A percentile compares a stretch with the other conserved stretches of the same genome.
Conservation (phyloP, 2,888 invertebrate genomes). For the Leptogaster cylindrica region DNA sequence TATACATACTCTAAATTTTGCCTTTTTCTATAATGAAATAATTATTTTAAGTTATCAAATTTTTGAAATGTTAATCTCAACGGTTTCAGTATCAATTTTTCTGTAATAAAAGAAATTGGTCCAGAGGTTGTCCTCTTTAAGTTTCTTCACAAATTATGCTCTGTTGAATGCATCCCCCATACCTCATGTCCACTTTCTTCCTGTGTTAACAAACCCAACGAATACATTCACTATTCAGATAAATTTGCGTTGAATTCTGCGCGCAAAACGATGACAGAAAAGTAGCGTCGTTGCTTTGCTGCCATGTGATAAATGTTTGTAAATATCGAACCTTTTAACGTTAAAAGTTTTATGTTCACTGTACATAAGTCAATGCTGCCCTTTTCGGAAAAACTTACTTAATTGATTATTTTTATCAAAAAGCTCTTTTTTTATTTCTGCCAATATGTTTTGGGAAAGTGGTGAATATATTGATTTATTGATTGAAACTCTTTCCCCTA, state of each 20-base stretch:
- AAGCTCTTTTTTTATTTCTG: not conserved
- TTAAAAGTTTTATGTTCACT: not conserved
- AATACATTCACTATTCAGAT: not conserved
- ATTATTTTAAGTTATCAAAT: too few species aligned
- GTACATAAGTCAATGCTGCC: too few species aligned
- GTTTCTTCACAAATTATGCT: constrained; percentile 32
- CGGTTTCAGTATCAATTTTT: too few species aligned
- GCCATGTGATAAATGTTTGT: constrained; percentile 26
- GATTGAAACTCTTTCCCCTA: constrained; percentile 43
- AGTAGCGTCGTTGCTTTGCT: constrained; percentile 1
- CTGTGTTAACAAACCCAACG: not conserved
- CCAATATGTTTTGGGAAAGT: not conserved
- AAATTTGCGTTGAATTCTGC: constrained; percentile 9
- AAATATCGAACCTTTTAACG: constrained; percentile 3
- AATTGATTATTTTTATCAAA: not conserved
- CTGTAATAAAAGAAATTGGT: constrained; percentile 25
- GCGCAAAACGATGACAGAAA: constrained; percentile 32
- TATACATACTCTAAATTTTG: too few species aligned
- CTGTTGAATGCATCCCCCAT: constrained; percentile 12
- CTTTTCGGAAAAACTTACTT: too few species aligned
- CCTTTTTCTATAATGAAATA: too few species aligned
- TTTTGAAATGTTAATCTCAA: too few species aligned
- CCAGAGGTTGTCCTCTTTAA: constrained; percentile 4
- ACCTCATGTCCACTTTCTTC: not conserved
- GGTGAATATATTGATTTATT: constrained; percentile 44